Evolutionary conservation across 2,888 invertebrate genomes (phyloP).

Genomic region (Baccha elongata): DNA sequence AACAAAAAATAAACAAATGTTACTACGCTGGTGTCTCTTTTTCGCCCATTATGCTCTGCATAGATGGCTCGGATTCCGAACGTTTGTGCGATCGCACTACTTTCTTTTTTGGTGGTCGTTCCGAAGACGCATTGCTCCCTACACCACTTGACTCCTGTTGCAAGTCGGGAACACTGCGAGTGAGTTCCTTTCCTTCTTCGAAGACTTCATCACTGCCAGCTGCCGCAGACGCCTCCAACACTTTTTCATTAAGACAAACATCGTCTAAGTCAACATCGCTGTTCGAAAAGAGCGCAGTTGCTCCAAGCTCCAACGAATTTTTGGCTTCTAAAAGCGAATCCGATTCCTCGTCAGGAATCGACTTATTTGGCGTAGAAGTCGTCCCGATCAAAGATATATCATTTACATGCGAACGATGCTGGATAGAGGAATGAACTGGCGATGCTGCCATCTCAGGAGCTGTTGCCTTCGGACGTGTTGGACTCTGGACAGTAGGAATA

Average conservation of each 20-base stretch:
- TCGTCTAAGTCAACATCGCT: slow-evolving; percentile 93
- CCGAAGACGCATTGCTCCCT: slow-evolving; percentile 60
- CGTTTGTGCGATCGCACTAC: slow-evolving; percentile 81
- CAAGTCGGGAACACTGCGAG: slow-evolving; percentile 81
- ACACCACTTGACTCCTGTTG: slow-evolving; percentile 71
- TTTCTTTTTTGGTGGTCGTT: slow-evolving; percentile 74
- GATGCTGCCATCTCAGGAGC: slow-evolving; percentile 74
- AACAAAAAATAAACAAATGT: background rate
- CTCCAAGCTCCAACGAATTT: slow-evolving; percentile 84
- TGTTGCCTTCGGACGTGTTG: slow-evolving; percentile 71
- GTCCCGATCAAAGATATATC: slow-evolving; percentile 75
- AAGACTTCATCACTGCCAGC: slow-evolving; percentile 76
- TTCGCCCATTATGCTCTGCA: slow-evolving; percentile 78
- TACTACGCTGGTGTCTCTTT: slow-evolving; percentile 76
- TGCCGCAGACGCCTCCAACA: slow-evolving; percentile 82
- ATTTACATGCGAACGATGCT: slow-evolving; percentile 76
- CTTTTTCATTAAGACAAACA: slow-evolving; percentile 90
- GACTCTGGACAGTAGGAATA: slow-evolving; percentile 61
- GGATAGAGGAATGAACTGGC: slow-evolving; percentile 69
- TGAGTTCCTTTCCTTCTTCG: slow-evolving; percentile 79
- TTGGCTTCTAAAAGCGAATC: slow-evolving; percentile 78
- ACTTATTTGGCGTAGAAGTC: slow-evolving; percentile 77
- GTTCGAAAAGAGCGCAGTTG: slow-evolving; percentile 92
- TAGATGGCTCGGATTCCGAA: slow-evolving; percentile 82
- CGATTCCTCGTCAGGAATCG: slow-evolving; percentile 27